Conservation (phyloP, 2,797 vertebrate species). For the Kryptolebias ocellatus region DNA sequence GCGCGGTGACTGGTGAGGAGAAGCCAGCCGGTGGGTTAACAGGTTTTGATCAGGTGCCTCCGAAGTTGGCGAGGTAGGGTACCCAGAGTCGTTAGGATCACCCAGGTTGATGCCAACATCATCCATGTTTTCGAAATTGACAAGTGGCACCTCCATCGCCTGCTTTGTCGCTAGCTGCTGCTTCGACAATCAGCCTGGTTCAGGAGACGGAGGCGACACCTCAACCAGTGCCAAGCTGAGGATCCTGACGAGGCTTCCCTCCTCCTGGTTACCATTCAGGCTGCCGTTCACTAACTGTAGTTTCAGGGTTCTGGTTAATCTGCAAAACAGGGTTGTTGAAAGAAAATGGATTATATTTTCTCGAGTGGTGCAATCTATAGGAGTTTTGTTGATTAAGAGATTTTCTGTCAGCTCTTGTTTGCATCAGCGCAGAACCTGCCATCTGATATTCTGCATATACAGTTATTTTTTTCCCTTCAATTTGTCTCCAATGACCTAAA, state of each 20-base stretch:
- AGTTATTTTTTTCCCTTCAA: constrained; percentile 19
- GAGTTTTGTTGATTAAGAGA: constrained; percentile 46
- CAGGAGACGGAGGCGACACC: constrained; percentile 62
- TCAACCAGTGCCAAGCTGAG: constrained; percentile 50
- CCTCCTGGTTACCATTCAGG: constrained; percentile 70
- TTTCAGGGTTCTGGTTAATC: constrained; percentile 57
- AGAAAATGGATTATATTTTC: constrained; percentile 44
- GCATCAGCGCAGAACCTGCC: constrained; percentile 64
- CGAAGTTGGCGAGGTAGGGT: constrained; percentile 83
- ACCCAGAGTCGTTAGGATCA: constrained; percentile 86
- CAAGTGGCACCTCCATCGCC: constrained; percentile 94
- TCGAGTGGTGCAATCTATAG: constrained; percentile 36
- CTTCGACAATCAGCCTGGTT: constrained; percentile 65
- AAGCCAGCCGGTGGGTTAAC: constrained; percentile 61
- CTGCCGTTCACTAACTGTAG: constrained; percentile 32
- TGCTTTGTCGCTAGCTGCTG: constrained; percentile 78
- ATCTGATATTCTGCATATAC: constrained; percentile 60
- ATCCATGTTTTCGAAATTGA: constrained; percentile 92
- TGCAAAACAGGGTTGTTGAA: constrained; percentile 54
- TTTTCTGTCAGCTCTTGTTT: constrained; percentile 57
- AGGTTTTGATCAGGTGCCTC: constrained; percentile 77
- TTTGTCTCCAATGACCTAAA: constrained; percentile 43
- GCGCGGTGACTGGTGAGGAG: constrained; percentile 73
- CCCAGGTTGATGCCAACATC: constrained; percentile 87
- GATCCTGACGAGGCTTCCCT: constrained; percentile 53